Evolutionary conservation across 2,797 vertebrate species (phyloP), one percentile per base, ranked within the genome.

Genomic region (Borostomias antarcticus): DNA sequence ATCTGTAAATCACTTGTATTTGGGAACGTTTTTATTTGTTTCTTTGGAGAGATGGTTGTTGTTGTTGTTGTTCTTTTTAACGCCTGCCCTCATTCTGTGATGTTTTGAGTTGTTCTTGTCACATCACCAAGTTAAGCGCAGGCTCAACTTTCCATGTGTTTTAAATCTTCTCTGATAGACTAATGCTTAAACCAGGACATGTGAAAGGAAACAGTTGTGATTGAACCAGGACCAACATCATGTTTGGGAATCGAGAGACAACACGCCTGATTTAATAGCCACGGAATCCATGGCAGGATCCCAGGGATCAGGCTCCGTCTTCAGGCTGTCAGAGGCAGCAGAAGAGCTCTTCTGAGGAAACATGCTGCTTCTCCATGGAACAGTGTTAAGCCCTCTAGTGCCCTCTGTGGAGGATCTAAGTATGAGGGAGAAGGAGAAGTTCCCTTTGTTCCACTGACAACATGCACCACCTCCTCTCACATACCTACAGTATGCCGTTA

Each of bases 351-450:
- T n/a, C 2, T 11, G 21, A 26, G 40, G 13, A n/a, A 5, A 11
- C 5, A 13, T 15, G 48, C 60, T 35, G 5, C 47, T 2, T 21
- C 52, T 10, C 19, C 35, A 29, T 32, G 29, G 28, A 28, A 3
- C 5, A 30, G 57, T 35, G 66, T 70, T 45, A 37, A 40, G 69
- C 28, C 17, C 59, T 76, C 59, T 75, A 28, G 7, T 25, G 58
- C 84, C 82, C 77, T 77, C 80, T 83, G 66, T 83, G 77, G 85
- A 81, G 26, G 21, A 62, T 17, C n/a, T 28, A 32, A n/a, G 47
- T 17, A 33, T 11, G 19, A n/a, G 21, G 3, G 11, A 11, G 35
- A 7, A 43, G 15, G 4, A 30, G 21, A 9, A 33, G 6, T 26
- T 17, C 25, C 26, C 35, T 28, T n/a, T 19, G n/a, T 62, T 33